A percentile compares a stretch with the other conserved stretches of the same genome.
These are phyloP conservation scores for Pogonomyrmex californicus DNA, from an alignment of 1,140 invertebrate species.

Conservation along the genomic window DNA sequence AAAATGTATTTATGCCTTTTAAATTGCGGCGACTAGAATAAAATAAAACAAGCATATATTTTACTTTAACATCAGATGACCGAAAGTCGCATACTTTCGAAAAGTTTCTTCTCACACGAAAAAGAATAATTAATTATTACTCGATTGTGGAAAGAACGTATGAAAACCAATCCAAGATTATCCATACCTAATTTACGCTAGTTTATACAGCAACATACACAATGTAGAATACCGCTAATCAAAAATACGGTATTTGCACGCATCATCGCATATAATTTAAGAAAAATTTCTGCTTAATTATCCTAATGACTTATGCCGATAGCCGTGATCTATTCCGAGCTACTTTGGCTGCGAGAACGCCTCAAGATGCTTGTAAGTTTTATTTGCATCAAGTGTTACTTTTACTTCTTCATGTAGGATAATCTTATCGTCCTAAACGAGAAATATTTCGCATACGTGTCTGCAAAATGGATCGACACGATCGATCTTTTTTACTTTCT, in stretches of 20 bases:
- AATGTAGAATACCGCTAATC: conserved; percentile 23
- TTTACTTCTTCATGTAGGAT: conserved; percentile 2
- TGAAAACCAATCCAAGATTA: conserved; percentile 19
- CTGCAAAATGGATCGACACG: conserved; percentile 8
- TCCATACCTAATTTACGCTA: conserved; percentile 30
- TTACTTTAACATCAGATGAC: background rate
- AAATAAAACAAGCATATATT: conserved; percentile 24
- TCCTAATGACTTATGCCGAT: conserved; percentile 11
- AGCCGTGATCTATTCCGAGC: conserved; percentile 37
- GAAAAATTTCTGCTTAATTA: conserved; percentile 42
- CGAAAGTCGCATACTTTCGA: background rate
- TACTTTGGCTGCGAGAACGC: conserved; percentile 36
- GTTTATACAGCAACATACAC: conserved; percentile 17
- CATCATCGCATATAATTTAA: background rate
- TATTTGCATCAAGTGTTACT: conserved; percentile 44
- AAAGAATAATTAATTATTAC: background rate
- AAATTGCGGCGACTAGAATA: background rate
- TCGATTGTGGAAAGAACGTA: background rate
- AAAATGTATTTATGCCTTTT: conserved; percentile 3
- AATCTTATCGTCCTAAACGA: conserved; percentile 26
- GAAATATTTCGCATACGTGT: conserved; percentile 21
- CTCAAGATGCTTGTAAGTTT: conserved; percentile 34
- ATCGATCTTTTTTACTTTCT: conserved; percentile 20
- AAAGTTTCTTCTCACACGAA: background rate
- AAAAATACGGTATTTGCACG: conserved; percentile 22